Base-by-base conservation (phyloP, 2,888 invertebrate species). In the Phania funesta region DNA sequence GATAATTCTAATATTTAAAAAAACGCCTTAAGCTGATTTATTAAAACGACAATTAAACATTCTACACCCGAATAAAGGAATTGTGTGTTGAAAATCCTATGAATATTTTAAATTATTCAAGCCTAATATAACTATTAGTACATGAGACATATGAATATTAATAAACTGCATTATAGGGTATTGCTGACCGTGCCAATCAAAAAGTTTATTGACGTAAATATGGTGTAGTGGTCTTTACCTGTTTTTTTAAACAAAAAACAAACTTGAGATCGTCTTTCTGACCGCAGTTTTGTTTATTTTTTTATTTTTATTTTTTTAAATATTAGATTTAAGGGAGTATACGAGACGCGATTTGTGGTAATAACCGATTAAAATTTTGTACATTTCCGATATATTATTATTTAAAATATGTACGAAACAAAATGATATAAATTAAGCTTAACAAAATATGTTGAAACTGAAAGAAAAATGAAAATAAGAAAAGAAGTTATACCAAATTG, bases 1-100 rank as follows among this genome's bases (percentile, higher is more conserved):
- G 48, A 62, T 67, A 32, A 64, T 29, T 64, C 41, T 18, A 44
- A 18, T 68, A 11, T 46, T 38, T 62, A 20, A 52, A 20, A 44
- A 54, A 44, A 20, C 32, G 48, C 22, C 71, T 50, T 26, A 8
- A 56, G 8, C 9, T 41, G 16, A 38, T 52, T 58, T 48, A 68
- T 68, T 67, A 26, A 7, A 52, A 38, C 8, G 26, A 75, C 18
- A 22, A 56, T 48, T 16, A 9, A 38, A 7, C 29, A 48, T 11
- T 48, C 6, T 62, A n/a, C 2, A 32, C 41, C 38, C 11, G 4
- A 24, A 26, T 16, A 50, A 4, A 24, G 0, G 7, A 22, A 13
- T 20, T 38, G 16, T 35, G 9, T 41, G 11, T 26, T 41, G 52
- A 20, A 67, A 41, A 13, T 50, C 52, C 18, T 18, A 24, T 18